A percentile compares a stretch with the other conserved stretches of the same genome.
Conservation (phyloP, 2,113 vertebrate species). For the Gallinago jamesoni region DNA sequence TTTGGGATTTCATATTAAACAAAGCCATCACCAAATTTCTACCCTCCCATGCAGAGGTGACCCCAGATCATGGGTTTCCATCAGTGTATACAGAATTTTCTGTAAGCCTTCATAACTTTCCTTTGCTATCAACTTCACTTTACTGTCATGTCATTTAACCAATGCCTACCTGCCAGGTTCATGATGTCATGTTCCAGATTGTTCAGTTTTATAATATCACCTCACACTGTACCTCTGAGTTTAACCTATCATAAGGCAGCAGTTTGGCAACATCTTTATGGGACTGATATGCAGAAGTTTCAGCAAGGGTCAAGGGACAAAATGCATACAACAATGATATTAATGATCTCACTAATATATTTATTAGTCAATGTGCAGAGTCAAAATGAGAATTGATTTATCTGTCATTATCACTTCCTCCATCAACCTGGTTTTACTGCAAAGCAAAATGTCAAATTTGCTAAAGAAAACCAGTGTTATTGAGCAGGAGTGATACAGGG, state of each 20-base stretch:
- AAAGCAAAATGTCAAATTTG: background rate
- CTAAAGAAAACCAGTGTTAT: background rate
- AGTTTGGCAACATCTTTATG: background rate
- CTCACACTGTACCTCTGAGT: background rate
- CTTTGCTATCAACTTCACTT: background rate
- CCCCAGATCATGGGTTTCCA: background rate
- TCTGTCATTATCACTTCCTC: background rate
- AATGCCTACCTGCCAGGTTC: background rate
- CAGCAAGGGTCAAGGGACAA: background rate
- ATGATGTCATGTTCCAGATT: background rate
- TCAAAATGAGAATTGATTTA: slow-evolving; percentile 11
- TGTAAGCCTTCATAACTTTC: background rate
- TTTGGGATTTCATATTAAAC: background rate
- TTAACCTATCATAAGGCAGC: background rate
- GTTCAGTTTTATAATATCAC: background rate
- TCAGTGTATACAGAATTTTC: background rate
- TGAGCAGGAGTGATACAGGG: background rate
- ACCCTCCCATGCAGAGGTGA: background rate
- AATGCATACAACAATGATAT: background rate
- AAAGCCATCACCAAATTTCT: background rate
- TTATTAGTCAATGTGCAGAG: background rate
- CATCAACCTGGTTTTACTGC: background rate
- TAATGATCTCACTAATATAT: background rate
- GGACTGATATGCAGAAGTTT: background rate
- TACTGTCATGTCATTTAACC: background rate